A percentile compares a stretch with the other conserved stretches of the same genome.
Conservation (phyloP, 2,888 invertebrate species). For the Platerodrilus igneus region DNA sequence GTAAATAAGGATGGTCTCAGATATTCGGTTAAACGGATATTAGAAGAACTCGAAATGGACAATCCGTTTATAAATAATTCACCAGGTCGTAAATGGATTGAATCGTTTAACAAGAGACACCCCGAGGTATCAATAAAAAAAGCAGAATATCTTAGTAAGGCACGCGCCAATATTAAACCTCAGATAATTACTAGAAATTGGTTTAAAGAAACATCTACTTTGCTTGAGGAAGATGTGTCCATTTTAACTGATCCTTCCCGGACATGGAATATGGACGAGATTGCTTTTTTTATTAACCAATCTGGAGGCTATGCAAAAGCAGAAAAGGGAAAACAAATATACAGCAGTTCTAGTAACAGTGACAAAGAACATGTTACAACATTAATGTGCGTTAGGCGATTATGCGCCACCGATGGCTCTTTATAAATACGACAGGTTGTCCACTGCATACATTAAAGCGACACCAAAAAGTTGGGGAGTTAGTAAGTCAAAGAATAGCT, state of each 20-base stretch:
- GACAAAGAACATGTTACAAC: constrained; percentile 23
- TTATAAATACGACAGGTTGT: too few relatives aligned
- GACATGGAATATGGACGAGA: constrained; percentile 32
- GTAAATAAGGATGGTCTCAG: constrained; percentile 13
- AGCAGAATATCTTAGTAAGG: constrained; percentile 25
- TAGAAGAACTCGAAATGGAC: constrained; percentile 17
- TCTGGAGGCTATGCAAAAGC: constrained; percentile 26
- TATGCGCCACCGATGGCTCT: constrained; percentile 26
- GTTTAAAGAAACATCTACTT: constrained; percentile 27
- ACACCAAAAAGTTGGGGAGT: constrained; percentile 30
- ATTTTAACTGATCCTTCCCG: constrained; percentile 25
- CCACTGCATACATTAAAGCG: background rate
- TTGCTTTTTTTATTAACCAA: constrained; percentile 24
- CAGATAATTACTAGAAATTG: constrained; percentile 23
- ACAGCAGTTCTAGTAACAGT: constrained; percentile 10
- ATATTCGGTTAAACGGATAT: constrained; percentile 25
- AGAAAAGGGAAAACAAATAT: constrained; percentile 15
- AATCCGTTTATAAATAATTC: constrained; percentile 15
- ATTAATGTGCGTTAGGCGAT: constrained; percentile 24
- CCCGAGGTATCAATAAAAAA: constrained; percentile 20
- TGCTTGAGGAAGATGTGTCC: constrained; percentile 17
- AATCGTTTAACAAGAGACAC: constrained; percentile 25
- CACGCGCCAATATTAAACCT: constrained; percentile 24
- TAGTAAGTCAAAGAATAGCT: constrained; percentile 30
- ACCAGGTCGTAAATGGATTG: constrained; percentile 24